Percentiles rank a stretch among this genome's conserved stretches.
These are phyloP conservation scores for Pterocles orientalis DNA, from an alignment of 2,113 vertebrate species.

Conservation along the genomic window DNA sequence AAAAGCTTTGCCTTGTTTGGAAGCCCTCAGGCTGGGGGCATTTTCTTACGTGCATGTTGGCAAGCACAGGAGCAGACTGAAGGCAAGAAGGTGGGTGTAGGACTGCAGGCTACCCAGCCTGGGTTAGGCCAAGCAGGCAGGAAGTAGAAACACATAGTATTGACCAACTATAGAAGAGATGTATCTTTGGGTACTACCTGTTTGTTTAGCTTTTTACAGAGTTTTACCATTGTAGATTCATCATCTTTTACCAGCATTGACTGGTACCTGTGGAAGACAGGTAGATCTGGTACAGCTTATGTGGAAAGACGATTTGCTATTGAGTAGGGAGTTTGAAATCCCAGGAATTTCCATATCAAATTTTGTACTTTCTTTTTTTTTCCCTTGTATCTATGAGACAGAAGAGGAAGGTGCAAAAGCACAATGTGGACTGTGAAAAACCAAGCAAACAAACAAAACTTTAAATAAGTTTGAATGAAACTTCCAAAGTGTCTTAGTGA, in stretches of 20 bases:
- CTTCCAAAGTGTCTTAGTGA: neutral
- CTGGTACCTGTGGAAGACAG: neutral
- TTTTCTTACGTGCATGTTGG: neutral
- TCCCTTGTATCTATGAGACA: fast-evolving
- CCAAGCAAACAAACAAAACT: too few species aligned
- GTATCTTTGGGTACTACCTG: neutral
- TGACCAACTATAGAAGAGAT: neutral
- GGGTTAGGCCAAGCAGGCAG: neutral
- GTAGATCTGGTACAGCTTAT: neutral
- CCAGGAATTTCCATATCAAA: neutral
- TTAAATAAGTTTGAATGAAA: neutral
- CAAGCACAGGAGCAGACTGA: neutral
- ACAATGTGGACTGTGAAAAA: neutral
- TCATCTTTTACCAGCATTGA: neutral
- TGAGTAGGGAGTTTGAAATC: neutral
- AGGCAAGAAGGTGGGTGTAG: neutral
- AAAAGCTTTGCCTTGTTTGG: neutral
- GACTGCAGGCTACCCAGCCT: neutral
- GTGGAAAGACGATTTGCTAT: neutral
- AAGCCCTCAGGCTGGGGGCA: neutral
- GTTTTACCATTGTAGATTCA: neutral
- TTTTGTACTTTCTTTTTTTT: neutral
- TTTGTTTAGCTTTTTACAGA: neutral
- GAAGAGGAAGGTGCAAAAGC: neutral
- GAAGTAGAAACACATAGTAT: neutral